Conservation (phyloP, 1,140 invertebrate genomes). For the Drosophila ananassae region DNA sequence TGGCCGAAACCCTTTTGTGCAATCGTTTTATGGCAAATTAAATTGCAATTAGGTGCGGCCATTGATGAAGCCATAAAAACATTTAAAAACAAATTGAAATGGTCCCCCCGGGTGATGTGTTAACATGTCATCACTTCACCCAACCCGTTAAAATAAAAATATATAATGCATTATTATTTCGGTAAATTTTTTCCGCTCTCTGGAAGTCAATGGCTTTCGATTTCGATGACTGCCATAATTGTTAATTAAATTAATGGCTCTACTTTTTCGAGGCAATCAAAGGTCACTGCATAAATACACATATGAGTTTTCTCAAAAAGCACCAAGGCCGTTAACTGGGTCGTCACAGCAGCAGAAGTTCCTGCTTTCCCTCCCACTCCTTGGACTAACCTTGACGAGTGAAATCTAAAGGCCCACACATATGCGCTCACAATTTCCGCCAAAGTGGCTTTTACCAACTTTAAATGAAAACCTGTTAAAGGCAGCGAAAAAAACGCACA, state of each 20-base stretch:
- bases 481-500: constrained; percentile 35
- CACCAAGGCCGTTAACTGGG: constrained; percentile 62
- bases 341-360: constrained; percentile 16
- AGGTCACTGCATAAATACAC: constrained; percentile 15
- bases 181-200: constrained; percentile 3
- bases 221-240: constrained; percentile 7
- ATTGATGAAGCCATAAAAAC: constrained; percentile 68
- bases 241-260: constrained; percentile 32
- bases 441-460: constrained; percentile 77
- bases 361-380: neutral
- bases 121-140: constrained; percentile 50
- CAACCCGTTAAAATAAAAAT: constrained; percentile 55
- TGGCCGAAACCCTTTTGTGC: constrained; percentile 65
- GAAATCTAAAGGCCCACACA: constrained; percentile 68
- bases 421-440: constrained; percentile 72
- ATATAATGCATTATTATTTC: constrained; percentile 13
- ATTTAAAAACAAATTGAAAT: constrained; percentile 56
- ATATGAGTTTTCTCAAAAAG: constrained; percentile 39
- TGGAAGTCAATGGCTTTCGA: constrained; percentile 32
- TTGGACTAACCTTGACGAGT: constrained; percentile 67
- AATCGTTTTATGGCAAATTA: constrained; percentile 70
- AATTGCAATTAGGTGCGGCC: constrained; percentile 73
- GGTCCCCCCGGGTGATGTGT: constrained; percentile 40
- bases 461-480: constrained; percentile 78
- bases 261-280: constrained; percentile 7